phyloP scores from a whole-genome alignment of 64 coral and sea anemone species.

The Hydrozoanthus tunicans region DNA sequence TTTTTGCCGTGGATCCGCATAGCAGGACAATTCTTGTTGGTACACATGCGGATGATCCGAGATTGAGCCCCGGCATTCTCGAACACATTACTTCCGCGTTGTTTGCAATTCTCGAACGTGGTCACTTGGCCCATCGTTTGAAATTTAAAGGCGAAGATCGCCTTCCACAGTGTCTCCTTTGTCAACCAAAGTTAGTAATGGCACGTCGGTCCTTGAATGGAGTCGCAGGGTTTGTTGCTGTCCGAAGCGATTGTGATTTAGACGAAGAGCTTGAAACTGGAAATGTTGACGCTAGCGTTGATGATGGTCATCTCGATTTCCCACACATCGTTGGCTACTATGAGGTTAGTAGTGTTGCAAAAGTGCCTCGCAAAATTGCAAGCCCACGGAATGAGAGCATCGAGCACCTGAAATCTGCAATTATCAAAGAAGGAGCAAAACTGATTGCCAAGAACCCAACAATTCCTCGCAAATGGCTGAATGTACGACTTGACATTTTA shows the following conservation, averaged over 20 bases:
- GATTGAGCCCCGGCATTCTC: not conserved
- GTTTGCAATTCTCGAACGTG: conserved; percentile 9
- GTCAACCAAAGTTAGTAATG: not conserved
- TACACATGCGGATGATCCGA: conserved; percentile 20
- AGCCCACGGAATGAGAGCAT: conserved; percentile 18
- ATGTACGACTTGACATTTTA: not conserved
- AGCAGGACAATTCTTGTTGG: conserved; percentile 12
- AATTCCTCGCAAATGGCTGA: conserved; percentile 16
- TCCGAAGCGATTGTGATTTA: not conserved
- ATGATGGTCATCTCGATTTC: not conserved
- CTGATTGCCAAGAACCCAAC: conserved; percentile 17
- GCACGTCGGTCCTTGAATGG: not conserved
- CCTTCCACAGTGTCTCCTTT: not conserved
- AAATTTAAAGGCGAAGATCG: conserved; percentile 25
- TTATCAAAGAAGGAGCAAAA: not conserved
- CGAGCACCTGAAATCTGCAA: conserved; percentile 11
- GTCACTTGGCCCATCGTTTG: not conserved
- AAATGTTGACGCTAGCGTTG: not conserved
- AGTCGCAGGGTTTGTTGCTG: conserved; percentile 8
- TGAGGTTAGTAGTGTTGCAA: not conserved
- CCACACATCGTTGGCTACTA: conserved; percentile 29
- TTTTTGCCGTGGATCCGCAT: conserved; percentile 25
- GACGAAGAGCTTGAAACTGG: not conserved
- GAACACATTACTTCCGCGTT: conserved; percentile 4
- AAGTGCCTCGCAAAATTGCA: not conserved